Base-by-base conservation (phyloP, 1,140 invertebrate species). In the Melanaphis sacchari region DNA sequence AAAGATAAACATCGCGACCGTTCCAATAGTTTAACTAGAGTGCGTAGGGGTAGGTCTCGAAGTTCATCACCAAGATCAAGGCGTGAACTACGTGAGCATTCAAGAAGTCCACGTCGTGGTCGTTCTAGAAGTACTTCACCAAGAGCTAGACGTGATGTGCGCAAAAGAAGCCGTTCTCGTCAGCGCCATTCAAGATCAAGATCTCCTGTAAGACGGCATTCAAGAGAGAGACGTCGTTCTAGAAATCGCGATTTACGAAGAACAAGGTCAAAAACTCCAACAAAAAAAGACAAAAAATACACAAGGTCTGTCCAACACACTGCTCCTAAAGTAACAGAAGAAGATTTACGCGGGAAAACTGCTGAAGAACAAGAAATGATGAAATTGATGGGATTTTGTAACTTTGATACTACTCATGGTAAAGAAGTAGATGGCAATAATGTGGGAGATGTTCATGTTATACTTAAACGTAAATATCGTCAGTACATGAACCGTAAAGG, bases 401-500 rank as follows among this genome's bases (percentile, higher is more conserved):
- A 96, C 88, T 99, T 99, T 95, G 97, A 99, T 95, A 97, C 98
- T 1, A 99, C 99, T 1, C 99, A 99, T 96, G 97, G 97, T 46
- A 98, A 99, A 95, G 98, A 99, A 96, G 98, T 99, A 0, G 97
- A 98, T 24, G 98, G 98, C 2, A 99, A 99, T 95, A 98, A 99
- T 95, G 96, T 97, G 46, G 98, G 98, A 40, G 97, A 97, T 43
- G 98, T 99, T 94, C 99, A 99, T 95, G 98, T 99, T 92, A 98
- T 99, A 93, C 96, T 99, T 90, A 99, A 99, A 96, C 96, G 99
- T 94, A 99, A 99, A 96, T 99, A 99, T 95, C 97, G 99, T 93
- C 99, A 99, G 95, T 99, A 99, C 95, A 99, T 99, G 99, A 99
- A 99, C 95, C 96, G 99, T 93, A 99, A 99, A 96, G 99, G 99